Percentiles rank a stretch among this genome's conserved stretches.
Conservation (phyloP, 1,140 invertebrate species). For the Lordiphosa collinella region DNA sequence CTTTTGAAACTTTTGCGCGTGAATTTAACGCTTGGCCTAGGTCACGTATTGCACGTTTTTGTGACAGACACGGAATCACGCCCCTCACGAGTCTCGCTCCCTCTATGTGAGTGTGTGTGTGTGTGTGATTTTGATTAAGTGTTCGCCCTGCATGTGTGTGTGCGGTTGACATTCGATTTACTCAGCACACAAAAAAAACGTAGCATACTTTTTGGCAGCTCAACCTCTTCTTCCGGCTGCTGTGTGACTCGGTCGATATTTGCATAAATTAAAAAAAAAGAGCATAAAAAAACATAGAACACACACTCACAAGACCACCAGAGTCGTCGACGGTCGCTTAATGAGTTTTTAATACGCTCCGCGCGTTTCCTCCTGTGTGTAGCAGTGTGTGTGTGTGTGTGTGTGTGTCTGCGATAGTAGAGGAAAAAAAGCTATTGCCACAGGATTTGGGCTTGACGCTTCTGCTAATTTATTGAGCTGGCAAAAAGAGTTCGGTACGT, state of each 20-base stretch:
- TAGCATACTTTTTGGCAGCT: slow-evolving; percentile 62
- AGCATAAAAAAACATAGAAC: slow-evolving; percentile 26
- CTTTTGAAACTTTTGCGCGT: slow-evolving; percentile 21
- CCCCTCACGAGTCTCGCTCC: slow-evolving; percentile 8
- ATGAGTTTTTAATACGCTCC: slow-evolving; percentile 76
- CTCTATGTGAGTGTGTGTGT: slow-evolving; percentile 9
- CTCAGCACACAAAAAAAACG: slow-evolving; percentile 40
- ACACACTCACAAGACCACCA: slow-evolving; percentile 6
- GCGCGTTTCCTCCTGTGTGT: slow-evolving; percentile 27
- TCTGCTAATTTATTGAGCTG: slow-evolving; percentile 63
- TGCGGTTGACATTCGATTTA: slow-evolving; percentile 68
- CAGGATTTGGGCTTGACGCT: slow-evolving; percentile 35
- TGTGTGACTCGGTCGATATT: slow-evolving; percentile 58
- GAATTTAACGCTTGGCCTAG: slow-evolving; percentile 68
- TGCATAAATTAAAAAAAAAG: slow-evolving; percentile 65
- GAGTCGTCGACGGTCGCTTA: slow-evolving; percentile 42
- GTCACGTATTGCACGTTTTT: slow-evolving; percentile 60
- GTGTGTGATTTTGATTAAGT: slow-evolving; percentile 39
- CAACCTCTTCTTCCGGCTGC: slow-evolving; percentile 12
- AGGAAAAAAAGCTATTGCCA: slow-evolving; percentile 53
- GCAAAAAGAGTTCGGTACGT: slow-evolving; percentile 28
- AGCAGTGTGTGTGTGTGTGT: slow-evolving; percentile 20
- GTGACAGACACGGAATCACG: slow-evolving; percentile 26
- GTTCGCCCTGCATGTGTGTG: slow-evolving; percentile 33
- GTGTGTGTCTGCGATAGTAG: slow-evolving; percentile 21